Evolutionary conservation across 2,113 vertebrate genomes (phyloP).

Genomic region (Pagrus major): DNA sequence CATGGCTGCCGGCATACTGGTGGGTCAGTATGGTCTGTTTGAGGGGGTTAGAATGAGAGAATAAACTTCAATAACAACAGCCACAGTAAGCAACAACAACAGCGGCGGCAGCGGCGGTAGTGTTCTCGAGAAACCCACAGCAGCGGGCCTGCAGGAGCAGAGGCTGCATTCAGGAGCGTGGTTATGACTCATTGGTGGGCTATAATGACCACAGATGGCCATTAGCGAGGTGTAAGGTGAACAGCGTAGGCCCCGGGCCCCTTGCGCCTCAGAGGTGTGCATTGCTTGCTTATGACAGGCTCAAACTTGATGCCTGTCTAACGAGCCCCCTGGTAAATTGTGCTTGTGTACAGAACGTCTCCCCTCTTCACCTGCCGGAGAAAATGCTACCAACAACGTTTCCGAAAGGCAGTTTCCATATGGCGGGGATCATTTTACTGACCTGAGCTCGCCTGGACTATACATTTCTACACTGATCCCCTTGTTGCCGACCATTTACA

Average conservation of each 20-base stretch:
- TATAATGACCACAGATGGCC: conserved; percentile 80
- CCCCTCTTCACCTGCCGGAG: conserved; percentile 31
- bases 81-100: conserved; percentile 44
- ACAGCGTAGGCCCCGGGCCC: conserved; percentile 58
- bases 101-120: not conserved
- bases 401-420: conserved; percentile 12
- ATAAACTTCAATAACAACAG: conserved; percentile 72
- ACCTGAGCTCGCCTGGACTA: conserved; percentile 1
- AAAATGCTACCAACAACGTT: conserved; percentile 13
- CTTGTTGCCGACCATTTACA: conserved; percentile 5
- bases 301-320: conserved; percentile 75
- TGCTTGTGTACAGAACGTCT: conserved; percentile 17
- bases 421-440: conserved; percentile 9
- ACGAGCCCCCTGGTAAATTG: conserved; percentile 73
- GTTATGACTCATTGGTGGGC: conserved; percentile 77
- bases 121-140: conserved; percentile 44
- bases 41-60: conserved; percentile 52
- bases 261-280: conserved; percentile 60
- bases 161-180: conserved; percentile 47
- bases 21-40: conserved; percentile 61
- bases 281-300: conserved; percentile 73
- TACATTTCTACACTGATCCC: not conserved
- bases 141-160: conserved; percentile 32
- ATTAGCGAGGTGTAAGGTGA: conserved; percentile 79
- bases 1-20: conserved; percentile 61